Conservation (phyloP, 2,888 invertebrate genomes). For the Coleophora deauratella region DNA sequence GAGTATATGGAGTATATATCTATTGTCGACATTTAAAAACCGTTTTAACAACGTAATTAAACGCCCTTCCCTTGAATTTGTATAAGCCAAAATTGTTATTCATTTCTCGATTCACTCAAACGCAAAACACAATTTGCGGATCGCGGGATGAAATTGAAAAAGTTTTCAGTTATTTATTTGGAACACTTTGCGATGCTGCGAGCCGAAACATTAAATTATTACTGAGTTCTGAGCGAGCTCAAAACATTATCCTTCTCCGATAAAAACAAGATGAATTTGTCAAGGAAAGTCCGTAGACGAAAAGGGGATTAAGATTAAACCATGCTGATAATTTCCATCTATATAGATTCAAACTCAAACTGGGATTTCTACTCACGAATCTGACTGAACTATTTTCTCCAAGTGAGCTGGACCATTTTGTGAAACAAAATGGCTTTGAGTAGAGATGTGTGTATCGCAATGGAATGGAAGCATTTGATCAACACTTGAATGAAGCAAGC, state of each 20-base stretch:
- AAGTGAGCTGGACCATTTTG: too few species aligned
- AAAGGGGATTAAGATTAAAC: too few species aligned
- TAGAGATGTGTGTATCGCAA: too few species aligned
- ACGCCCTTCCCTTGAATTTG: conserved; percentile 46
- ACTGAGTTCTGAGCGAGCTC: conserved; percentile 45
- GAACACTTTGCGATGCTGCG: conserved; percentile 46
- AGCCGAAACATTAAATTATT: conserved; percentile 53
- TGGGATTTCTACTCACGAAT: too few species aligned
- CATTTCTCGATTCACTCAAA: conserved; percentile 65
- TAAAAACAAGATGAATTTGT: conserved; percentile 14
- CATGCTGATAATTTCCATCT: too few species aligned
- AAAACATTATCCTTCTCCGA: conserved; percentile 29
- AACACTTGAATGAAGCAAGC: too few species aligned
- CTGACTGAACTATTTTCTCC: too few species aligned
- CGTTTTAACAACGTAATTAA: conserved; percentile 40
- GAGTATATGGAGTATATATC: too few species aligned
- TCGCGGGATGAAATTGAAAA: conserved; percentile 68
- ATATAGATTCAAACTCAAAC: too few species aligned
- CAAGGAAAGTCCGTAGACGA: neutral
- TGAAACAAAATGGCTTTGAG: too few species aligned
- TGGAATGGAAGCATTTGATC: too few species aligned
- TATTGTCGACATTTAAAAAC: too few species aligned
- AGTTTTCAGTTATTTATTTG: conserved; percentile 70
- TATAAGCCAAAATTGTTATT: conserved; percentile 59
- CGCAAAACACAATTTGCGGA: conserved; percentile 69